Evolutionary conservation across 2,888 invertebrate species (phyloP).

Genomic region (Tortrix viridana): DNA sequence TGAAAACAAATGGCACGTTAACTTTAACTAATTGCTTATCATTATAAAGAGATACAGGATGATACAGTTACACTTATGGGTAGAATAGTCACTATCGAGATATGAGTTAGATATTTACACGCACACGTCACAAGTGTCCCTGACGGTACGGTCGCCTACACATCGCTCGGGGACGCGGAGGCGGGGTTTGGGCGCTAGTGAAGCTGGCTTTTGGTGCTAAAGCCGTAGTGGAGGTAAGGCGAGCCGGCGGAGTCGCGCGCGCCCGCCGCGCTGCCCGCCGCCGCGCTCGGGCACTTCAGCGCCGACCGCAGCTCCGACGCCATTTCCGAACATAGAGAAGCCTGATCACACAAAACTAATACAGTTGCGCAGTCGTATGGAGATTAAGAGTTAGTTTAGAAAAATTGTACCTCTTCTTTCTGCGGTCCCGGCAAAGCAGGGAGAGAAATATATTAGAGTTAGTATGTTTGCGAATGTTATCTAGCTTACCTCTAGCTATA

Average conservation of each 20-base stretch:
- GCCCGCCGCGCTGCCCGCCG: conserved; percentile 65
- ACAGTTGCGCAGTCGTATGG: too few species aligned
- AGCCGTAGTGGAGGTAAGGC: conserved; percentile 87
- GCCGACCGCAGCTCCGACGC: conserved; percentile 88
- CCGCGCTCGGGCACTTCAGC: conserved; percentile 86
- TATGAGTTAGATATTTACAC: conserved; percentile 37
- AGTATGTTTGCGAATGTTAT: not conserved
- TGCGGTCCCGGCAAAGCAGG: conserved; percentile 47
- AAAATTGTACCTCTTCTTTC: conserved; percentile 77
- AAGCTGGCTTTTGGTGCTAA: conserved; percentile 81
- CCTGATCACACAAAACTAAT: conserved; percentile 72
- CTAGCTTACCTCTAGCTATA: not conserved
- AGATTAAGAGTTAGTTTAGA: conserved; percentile 46
- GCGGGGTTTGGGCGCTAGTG: conserved; percentile 77
- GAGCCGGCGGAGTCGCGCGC: conserved; percentile 82
- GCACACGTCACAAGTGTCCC: conserved; percentile 11
- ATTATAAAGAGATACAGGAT: not conserved
- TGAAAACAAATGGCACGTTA: conserved; percentile 23
- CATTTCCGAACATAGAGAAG: conserved; percentile 89
- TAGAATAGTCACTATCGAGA: conserved; percentile 20
- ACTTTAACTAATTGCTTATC: conserved; percentile 8
- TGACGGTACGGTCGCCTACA: conserved; percentile 58
- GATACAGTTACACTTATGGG: too few species aligned
- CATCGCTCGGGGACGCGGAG: conserved; percentile 78
- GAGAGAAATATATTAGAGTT: conserved; percentile 17